These are phyloP conservation scores for Muscicapa striata DNA, from an alignment of 2,797 vertebrate species.

Conservation along the genomic window DNA sequence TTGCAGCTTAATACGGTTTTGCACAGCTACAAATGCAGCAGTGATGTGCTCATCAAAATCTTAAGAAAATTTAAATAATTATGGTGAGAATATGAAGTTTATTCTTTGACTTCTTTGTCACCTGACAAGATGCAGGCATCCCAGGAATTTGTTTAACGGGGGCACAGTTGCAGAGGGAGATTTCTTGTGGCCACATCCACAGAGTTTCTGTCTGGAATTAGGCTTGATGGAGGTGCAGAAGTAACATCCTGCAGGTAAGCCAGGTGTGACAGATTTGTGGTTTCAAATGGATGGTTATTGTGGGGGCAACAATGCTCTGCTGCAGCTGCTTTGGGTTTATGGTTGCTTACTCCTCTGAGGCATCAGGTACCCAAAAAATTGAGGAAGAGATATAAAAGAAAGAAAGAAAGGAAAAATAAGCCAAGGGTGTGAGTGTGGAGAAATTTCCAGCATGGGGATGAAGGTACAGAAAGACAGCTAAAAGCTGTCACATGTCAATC, in stretches of 20 bases:
- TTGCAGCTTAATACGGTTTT: background rate
- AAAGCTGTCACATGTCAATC: conserved; percentile 64
- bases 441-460: conserved; percentile 7
- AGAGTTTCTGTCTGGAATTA: background rate
- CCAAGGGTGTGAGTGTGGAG: background rate
- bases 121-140: background rate
- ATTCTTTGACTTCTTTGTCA: background rate
- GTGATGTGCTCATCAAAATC: background rate
- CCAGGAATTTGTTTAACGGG: background rate
- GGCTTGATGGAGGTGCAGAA: background rate
- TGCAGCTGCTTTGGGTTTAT: background rate
- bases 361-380: background rate
- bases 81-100: background rate
- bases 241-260: background rate
- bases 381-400: background rate
- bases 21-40: background rate
- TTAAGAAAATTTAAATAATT: background rate
- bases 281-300: background rate
- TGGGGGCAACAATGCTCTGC: background rate
- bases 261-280: background rate
- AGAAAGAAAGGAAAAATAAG: background rate
- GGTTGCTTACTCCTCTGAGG: background rate
- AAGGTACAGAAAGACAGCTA: conserved; percentile 19
- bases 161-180: background rate
- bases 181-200: background rate